A percentile compares a stretch with the other conserved stretches of the same genome.
Conservation (phyloP, 2,888 invertebrate genomes). For the Sminthurides aquaticus region DNA sequence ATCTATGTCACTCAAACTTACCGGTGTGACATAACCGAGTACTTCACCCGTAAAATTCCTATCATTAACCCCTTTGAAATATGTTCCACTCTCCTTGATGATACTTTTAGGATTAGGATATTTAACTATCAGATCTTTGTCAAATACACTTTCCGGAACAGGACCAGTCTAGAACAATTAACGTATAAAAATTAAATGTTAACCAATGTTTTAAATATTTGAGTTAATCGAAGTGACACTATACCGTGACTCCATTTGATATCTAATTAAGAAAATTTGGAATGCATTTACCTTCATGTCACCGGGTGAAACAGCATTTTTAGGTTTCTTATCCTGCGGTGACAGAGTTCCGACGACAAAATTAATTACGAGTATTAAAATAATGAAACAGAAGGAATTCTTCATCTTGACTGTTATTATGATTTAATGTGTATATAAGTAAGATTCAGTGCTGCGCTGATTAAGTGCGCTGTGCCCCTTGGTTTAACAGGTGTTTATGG, state of each 20-base stretch:
- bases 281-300: slow-evolving; percentile 25
- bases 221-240: no score
- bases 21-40: slow-evolving; percentile 86
- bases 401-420: neutral
- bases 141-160: slow-evolving; percentile 59
- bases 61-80: slow-evolving; percentile 60
- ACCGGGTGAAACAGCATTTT: slow-evolving; percentile 17
- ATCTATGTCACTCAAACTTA: slow-evolving; percentile 45
- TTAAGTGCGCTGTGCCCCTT: no score
- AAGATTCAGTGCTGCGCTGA: no score
- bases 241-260: no score
- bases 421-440: no score
- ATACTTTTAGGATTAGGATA: slow-evolving; percentile 65
- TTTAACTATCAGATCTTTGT: slow-evolving; percentile 62
- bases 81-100: slow-evolving; percentile 65
- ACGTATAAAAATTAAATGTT: slow-evolving; percentile 6
- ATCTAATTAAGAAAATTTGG: no score
- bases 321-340: slow-evolving; percentile 37
- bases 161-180: slow-evolving; percentile 50
- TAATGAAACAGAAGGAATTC: neutral
- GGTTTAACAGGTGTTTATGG: no score
- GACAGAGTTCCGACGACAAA: slow-evolving; percentile 31
- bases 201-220: no score
- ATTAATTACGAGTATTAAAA: neutral
- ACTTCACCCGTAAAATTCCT: slow-evolving; percentile 66